Evolutionary conservation across 2,113 vertebrate species (phyloP), one percentile per base, ranked within the genome.

Genomic region (Nothobranchius furzeri): DNA sequence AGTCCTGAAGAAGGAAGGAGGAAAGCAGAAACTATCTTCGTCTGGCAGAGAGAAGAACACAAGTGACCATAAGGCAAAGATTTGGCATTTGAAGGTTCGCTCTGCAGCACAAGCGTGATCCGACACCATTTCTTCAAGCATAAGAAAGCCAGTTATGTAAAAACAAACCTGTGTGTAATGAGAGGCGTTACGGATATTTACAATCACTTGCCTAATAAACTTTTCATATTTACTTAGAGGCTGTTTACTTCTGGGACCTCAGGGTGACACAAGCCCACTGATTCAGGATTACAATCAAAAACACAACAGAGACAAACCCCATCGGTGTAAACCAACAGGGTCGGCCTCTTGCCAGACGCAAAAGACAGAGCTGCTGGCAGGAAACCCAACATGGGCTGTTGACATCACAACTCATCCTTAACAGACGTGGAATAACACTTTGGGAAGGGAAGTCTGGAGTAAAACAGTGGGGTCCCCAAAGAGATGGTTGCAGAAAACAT

Each of bases 251-350:
- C 6, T 4, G 45, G 70, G 74, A 81, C 74, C 60, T 64, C 2
- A 36, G 64, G 68, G 67, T 51, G 80, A 80, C 71, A 64, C 75
- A 79, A 78, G 84, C 67, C 76, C 11, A 7, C 13, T 73, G 77
- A 81, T 68, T 78, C 56, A 64, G 66, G 82, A 87, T 88, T 86
- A 90, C 79, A 84, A 89, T 90, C 84, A 87, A 68, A 89, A 88
- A 73, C 83, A 82, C 76, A 89, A 87, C 85, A 87, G 50, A 49
- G 55, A 59, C 70, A 69, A 89, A 11, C 43, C 83, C 88, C 76
- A 55, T 60, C 55, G 67, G 75, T 68, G 76, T 87, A 83, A 86
- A 89, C 82, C 15, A 6, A 66, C 46, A 48, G 70, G 82, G 71
- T 78, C 68, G 47, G 76, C 79, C 70, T 74, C 72, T 67, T 84